phyloP scores from a whole-genome alignment of 2,113 vertebrate species.

The Pterocles burchelli region DNA sequence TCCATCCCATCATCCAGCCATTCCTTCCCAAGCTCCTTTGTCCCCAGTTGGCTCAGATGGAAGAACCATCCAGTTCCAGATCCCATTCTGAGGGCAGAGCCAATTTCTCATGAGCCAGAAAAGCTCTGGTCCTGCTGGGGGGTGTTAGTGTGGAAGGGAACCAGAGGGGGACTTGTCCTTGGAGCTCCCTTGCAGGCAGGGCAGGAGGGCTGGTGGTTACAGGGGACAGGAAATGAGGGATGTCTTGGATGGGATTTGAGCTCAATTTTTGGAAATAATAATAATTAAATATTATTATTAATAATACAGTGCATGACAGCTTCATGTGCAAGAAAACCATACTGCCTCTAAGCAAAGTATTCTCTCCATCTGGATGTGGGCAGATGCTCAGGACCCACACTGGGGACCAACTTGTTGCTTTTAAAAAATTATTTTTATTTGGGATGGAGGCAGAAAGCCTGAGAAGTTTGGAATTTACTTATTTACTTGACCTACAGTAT shows the following conservation, averaged over 20 bases:
- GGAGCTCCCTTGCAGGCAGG: not conserved
- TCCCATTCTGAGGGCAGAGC: not conserved
- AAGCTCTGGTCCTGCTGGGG: not conserved
- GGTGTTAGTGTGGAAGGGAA: not conserved
- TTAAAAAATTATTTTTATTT: not conserved
- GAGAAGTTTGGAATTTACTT: not conserved
- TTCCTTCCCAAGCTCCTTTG: not conserved
- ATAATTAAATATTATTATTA: too few relatives aligned
- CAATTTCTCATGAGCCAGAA: not conserved
- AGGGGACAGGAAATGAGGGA: not conserved
- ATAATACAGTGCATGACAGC: too few relatives aligned
- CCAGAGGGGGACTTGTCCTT: not conserved
- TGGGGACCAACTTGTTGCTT: not conserved
- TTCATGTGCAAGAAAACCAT: not conserved
- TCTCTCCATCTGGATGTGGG: not conserved
- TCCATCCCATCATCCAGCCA: not conserved
- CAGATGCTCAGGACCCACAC: not conserved
- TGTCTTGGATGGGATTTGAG: not conserved
- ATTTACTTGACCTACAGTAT: not conserved
- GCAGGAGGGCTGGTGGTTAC: not conserved
- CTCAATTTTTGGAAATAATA: not conserved
- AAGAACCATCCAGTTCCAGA: not conserved
- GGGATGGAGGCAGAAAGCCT: not conserved
- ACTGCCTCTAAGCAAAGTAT: not conserved
- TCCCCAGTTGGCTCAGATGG: not conserved